Conservation (phyloP, 2,113 vertebrate genomes). For the Hystrix brachyura region DNA sequence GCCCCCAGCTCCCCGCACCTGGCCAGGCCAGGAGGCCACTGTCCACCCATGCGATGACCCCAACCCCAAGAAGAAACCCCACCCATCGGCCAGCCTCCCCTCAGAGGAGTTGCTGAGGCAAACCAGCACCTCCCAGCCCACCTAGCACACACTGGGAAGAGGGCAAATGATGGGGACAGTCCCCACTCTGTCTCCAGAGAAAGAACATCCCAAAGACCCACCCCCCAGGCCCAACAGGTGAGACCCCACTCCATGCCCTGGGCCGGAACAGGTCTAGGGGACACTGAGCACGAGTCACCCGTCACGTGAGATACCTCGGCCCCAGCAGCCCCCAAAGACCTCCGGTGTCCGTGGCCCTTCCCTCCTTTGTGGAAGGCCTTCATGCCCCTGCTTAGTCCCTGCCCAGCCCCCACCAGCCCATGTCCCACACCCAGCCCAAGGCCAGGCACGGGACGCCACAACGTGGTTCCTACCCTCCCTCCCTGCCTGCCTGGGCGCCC, state of each 20-base stretch:
- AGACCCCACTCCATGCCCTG: accelerated
- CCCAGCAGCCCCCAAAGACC: neutral
- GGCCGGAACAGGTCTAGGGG: neutral
- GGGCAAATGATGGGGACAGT: accelerated
- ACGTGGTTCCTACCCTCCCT: accelerated
- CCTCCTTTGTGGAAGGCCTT: neutral
- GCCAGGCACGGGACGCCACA: neutral
- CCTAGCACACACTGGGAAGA: neutral
- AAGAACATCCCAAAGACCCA: too few relatives aligned
- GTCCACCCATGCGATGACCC: accelerated
- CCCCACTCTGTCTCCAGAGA: accelerated
- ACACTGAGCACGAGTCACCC: accelerated
- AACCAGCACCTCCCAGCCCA: neutral
- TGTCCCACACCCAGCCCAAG: too few relatives aligned
- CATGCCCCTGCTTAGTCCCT: too few relatives aligned
- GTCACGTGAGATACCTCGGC: accelerated
- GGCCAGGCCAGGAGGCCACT: neutral
- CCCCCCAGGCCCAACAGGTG: accelerated
- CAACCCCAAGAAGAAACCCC: neutral
- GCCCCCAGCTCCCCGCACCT: accelerated
- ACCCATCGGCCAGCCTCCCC: neutral
- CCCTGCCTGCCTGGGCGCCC: accelerated
- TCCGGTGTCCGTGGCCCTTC: accelerated
- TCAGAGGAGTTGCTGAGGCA: neutral
- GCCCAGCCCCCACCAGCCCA: neutral